phyloP scores from a whole-genome alignment of 2,888 invertebrate species.

The Melanostoma scalare region DNA sequence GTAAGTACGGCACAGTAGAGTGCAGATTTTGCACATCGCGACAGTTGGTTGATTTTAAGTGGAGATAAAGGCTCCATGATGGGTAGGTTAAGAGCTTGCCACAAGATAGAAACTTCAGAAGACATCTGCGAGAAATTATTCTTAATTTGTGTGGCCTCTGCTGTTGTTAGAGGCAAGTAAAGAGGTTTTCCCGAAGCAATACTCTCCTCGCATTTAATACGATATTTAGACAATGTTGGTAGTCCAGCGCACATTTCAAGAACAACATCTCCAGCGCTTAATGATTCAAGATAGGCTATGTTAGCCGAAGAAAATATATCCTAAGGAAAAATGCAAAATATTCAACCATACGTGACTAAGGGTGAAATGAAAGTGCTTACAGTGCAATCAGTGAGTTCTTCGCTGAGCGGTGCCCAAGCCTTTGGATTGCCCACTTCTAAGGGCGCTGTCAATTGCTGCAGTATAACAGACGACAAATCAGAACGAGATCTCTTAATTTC shows the following conservation, averaged over 20 bases:
- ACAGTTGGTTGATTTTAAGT: constrained; percentile 91
- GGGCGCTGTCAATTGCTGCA: constrained; percentile 89
- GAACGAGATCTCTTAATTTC: constrained; percentile 85
- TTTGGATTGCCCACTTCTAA: constrained; percentile 84
- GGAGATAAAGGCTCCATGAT: constrained; percentile 93
- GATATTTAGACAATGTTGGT: constrained; percentile 84
- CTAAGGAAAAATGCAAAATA: constrained; percentile 82
- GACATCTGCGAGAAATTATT: constrained; percentile 89
- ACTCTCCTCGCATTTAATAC: constrained; percentile 83
- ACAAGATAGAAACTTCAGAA: constrained; percentile 91
- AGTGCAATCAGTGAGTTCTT: constrained; percentile 82
- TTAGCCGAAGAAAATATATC: constrained; percentile 91
- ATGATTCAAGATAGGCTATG: constrained; percentile 88
- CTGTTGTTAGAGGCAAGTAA: constrained; percentile 86
- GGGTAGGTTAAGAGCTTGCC: constrained; percentile 92
- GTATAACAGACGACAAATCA: constrained; percentile 88
- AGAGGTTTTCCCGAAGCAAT: constrained; percentile 85
- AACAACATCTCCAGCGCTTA: constrained; percentile 91
- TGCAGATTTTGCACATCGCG: constrained; percentile 91
- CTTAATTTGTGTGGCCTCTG: constrained; percentile 89
- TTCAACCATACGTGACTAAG: background rate
- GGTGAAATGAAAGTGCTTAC: constrained; percentile 76
- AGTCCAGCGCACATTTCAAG: constrained; percentile 91
- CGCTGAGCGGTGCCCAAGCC: constrained; percentile 82
- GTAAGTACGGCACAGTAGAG: constrained; percentile 90